A percentile compares a stretch with the other conserved stretches of the same genome.
Conservation (phyloP, 1,140 invertebrate species). For the Macrocentrus cingulum region DNA sequence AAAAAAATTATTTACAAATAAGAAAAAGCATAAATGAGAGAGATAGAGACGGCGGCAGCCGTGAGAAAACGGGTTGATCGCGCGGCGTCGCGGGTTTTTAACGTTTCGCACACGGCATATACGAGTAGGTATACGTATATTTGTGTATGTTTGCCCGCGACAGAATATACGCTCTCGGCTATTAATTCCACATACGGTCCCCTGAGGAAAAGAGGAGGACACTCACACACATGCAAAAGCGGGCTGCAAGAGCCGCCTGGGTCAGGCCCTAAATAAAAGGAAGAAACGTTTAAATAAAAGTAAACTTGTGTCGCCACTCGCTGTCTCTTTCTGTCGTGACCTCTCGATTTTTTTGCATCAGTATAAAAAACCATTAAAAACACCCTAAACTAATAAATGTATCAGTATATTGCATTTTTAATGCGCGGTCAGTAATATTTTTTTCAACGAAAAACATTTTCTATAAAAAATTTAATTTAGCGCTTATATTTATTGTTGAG, state of each 20-base stretch:
- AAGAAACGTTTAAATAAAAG: slow-evolving; percentile 58
- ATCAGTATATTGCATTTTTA: no score
- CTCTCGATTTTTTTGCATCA: no score
- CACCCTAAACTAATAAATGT: no score
- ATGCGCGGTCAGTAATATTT: no score
- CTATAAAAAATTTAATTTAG: no score
- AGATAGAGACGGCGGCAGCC: slow-evolving; percentile 22
- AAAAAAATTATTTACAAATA: slow-evolving; percentile 7
- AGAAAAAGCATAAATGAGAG: slow-evolving; percentile 4
- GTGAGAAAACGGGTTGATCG: slow-evolving; percentile 35
- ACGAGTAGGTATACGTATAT: slow-evolving; percentile 16
- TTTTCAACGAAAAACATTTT: no score
- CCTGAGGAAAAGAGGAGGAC: slow-evolving; percentile 1
- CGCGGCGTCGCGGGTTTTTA: slow-evolving; percentile 30
- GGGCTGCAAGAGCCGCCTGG: slow-evolving; percentile 50
- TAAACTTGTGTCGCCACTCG: slow-evolving; percentile 52
- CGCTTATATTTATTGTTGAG: no score
- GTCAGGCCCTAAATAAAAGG: slow-evolving; percentile 58
- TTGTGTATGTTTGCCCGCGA: slow-evolving; percentile 24
- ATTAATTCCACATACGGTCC: slow-evolving; percentile 32
- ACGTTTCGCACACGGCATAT: slow-evolving; percentile 26
- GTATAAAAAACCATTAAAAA: no score
- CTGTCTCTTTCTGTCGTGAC: not conserved
- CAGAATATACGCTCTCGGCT: slow-evolving; percentile 32
- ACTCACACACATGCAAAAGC: slow-evolving; percentile 49